A percentile compares a stretch with the other conserved stretches of the same genome.
Evolutionary conservation across 2,888 invertebrate genomes (phyloP).

Genomic region (Tetropium fuscum): DNA sequence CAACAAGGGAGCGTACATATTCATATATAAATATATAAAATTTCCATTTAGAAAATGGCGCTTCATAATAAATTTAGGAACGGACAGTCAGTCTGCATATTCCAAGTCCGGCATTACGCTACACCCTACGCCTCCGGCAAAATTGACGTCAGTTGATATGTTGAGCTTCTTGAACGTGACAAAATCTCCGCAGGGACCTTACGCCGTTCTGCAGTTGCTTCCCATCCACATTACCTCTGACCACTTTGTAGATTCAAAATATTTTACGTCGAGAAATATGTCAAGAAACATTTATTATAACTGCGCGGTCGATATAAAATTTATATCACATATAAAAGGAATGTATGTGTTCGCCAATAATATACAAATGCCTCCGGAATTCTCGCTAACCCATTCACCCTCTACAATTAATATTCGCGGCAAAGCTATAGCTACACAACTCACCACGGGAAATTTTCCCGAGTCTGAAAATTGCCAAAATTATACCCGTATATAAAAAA

Average conservation of each 20-base stretch:
- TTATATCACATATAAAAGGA: not conserved
- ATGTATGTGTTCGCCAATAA: not conserved
- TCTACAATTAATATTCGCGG: too few species aligned
- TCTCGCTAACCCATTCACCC: too few species aligned
- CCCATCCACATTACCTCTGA: conserved; percentile 30
- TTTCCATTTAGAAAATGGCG: conserved; percentile 65
- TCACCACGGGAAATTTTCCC: too few species aligned
- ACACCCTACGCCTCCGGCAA: conserved; percentile 42
- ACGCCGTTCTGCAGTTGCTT: conserved; percentile 45
- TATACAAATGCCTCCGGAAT: too few species aligned
- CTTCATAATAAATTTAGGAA: conserved; percentile 64
- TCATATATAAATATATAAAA: conserved; percentile 65
- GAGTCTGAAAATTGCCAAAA: too few species aligned
- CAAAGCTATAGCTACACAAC: too few species aligned
- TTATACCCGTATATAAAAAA: too few species aligned
- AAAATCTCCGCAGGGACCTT: conserved; percentile 67
- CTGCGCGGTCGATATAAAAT: not conserved
- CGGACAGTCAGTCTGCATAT: conserved; percentile 63
- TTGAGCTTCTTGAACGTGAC: conserved; percentile 64
- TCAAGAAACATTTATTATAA: conserved; percentile 36
- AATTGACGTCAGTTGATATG: conserved; percentile 57
- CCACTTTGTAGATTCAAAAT: conserved; percentile 48
- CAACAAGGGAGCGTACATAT: conserved; percentile 46
- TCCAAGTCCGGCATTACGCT: conserved; percentile 34
- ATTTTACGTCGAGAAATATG: conserved; percentile 49